Conservation (phyloP, 2,797 vertebrate genomes). For the Cottoperca gobio region DNA sequence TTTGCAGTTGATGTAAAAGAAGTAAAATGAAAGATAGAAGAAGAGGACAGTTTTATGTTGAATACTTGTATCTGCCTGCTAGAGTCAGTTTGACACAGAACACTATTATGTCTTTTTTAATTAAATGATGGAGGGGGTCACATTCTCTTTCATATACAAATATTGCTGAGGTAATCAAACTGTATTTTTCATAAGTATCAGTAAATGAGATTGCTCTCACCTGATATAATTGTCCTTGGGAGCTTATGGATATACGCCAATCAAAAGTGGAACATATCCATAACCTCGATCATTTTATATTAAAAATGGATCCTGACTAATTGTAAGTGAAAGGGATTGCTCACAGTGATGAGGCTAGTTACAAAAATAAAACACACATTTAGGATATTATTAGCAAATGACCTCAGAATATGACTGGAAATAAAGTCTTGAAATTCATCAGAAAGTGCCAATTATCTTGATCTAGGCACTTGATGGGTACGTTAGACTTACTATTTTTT, state of each 20-base stretch:
- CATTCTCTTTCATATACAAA: background rate
- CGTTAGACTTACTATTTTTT: slow-evolving; percentile 84
- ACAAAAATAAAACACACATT: too few relatives aligned
- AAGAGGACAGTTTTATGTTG: background rate
- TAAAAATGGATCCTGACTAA: too few relatives aligned
- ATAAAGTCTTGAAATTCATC: too few relatives aligned
- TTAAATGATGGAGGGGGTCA: background rate
- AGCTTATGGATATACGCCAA: background rate
- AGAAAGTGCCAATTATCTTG: too few relatives aligned
- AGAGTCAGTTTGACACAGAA: background rate
- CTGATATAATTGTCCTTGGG: background rate
- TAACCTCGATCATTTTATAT: background rate
- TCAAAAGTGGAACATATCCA: background rate
- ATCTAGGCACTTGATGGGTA: too few relatives aligned
- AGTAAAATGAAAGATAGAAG: background rate
- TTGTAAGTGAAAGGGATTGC: too few relatives aligned
- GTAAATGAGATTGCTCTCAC: background rate
- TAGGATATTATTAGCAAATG: too few relatives aligned
- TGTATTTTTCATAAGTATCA: background rate
- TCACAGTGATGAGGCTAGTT: too few relatives aligned
- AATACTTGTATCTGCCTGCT: background rate
- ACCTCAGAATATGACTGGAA: too few relatives aligned
- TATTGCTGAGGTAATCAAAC: background rate
- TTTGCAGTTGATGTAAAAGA: slow-evolving; percentile 30
- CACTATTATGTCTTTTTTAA: background rate